These are phyloP conservation scores for Proteles cristata DNA, from an alignment of 2,113 vertebrate species.

Conservation along the genomic window DNA sequence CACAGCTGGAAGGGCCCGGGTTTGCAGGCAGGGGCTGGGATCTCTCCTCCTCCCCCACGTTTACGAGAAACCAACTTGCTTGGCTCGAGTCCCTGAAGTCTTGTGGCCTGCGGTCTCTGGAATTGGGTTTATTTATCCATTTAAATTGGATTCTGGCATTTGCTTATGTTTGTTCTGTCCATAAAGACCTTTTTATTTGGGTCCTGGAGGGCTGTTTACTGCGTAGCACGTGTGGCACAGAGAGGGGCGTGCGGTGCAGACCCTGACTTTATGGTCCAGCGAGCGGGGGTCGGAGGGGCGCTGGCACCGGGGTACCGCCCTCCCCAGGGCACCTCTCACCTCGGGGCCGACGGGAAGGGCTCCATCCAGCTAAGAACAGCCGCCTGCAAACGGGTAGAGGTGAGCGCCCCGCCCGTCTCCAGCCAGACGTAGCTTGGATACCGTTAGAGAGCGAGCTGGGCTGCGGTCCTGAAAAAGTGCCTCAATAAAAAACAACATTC, in stretches of 20 bases:
- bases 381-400: neutral
- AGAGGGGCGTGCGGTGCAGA: constrained; percentile 62
- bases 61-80: constrained; percentile 51
- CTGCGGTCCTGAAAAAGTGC: neutral
- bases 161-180: constrained; percentile 73
- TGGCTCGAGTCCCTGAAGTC: constrained; percentile 41
- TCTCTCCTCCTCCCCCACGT: neutral
- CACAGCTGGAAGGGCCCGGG: neutral
- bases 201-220: constrained; percentile 80
- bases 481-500: neutral
- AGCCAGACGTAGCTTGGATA: neutral
- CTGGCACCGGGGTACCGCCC: neutral
- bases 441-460: accelerated
- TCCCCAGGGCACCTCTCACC: neutral
- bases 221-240: constrained; percentile 79
- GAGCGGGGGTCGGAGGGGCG: constrained; percentile 61
- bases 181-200: constrained; percentile 84
- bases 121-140: constrained; percentile 44
- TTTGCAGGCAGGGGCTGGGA: neutral
- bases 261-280: constrained; percentile 13
- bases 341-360: neutral
- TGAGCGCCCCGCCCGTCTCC: accelerated
- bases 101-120: constrained; percentile 72
- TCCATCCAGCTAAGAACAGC: neutral
- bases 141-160: constrained; percentile 80